A percentile compares a stretch with the other conserved stretches of the same genome.
These are phyloP conservation scores for Drosophila kepulauana DNA, from an alignment of 1,140 invertebrate species.

Conservation along the genomic window DNA sequence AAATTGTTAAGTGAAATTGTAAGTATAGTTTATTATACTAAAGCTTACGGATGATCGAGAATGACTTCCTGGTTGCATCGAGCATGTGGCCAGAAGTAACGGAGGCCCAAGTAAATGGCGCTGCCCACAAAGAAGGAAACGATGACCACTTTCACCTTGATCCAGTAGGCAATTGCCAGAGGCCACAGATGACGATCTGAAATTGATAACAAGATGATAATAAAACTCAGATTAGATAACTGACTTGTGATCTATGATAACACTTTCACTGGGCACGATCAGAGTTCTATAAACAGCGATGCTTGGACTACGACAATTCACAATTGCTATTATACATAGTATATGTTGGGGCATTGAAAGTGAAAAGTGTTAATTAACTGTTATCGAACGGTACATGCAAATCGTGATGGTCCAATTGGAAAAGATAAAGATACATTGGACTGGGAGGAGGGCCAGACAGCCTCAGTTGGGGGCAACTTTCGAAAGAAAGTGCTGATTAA, in stretches of 20 bases:
- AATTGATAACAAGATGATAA: conserved; percentile 7
- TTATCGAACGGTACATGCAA: conserved; percentile 27
- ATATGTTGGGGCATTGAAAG: conserved; percentile 64
- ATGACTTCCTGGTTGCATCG: conserved; percentile 69
- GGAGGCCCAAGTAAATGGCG: conserved; percentile 71
- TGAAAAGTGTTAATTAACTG: conserved; percentile 81
- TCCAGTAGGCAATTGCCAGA: conserved; percentile 79
- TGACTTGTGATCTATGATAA: conserved; percentile 4
- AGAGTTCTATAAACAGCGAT: conserved; percentile 35
- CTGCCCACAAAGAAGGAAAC: conserved; percentile 81
- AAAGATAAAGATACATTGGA: conserved; percentile 32
- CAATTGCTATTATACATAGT: conserved; percentile 44
- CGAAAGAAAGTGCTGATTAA: conserved; percentile 69
- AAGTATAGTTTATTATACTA: fast-evolving
- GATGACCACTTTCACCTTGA: conserved; percentile 82
- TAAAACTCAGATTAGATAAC: conserved; percentile 53
- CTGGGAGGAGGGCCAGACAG: background rate
- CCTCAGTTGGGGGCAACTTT: conserved; percentile 60
- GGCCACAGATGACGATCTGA: conserved; percentile 72
- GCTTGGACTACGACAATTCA: conserved; percentile 48
- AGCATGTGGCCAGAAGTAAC: conserved; percentile 66
- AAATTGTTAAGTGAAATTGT: background rate
- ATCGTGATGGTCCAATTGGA: conserved; percentile 68
- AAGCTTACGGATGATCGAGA: conserved; percentile 73
- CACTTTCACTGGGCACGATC: conserved; percentile 57